Evolutionary conservation across 1,140 invertebrate genomes (phyloP), one percentile per base, ranked within the genome.

Genomic region (Danaus melanippus): DNA sequence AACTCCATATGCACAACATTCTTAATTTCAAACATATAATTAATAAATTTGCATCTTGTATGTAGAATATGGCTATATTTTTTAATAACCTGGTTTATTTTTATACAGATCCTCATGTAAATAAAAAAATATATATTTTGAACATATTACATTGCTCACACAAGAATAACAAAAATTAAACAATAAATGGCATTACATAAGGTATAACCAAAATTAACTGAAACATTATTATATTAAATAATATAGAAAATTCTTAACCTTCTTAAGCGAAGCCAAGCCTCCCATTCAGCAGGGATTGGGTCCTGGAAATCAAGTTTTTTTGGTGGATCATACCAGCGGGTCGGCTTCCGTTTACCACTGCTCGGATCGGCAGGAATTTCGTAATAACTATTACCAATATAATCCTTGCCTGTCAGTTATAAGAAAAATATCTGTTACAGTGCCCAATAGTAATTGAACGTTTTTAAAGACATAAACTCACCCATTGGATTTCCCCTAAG

Each of bases 221-320:
- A 32, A 32, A 32, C 21, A 2, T 32, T 4, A 3, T 32, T 32
- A 7, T 32, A 32, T 7, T 5, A 32, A 32, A 51, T 46, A 58
- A 50, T 77, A 87, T 15, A 15, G 15, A 15, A 15, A 15, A 15
- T 15, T 15, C 15, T 15, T 15, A 15, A 15, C 86, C 93, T 89
- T 70, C 93, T 86, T 60, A 90, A 87, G 79, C 94, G 87, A 15
- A 96, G 80, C 94, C 94, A 96, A 10, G 94, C 86, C 79, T 95
- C 93, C 94, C 94, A 96, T 80, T 95, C 94, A 4, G 93, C 89
- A 6, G 94, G 93, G 45, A 94, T 73, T 66, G 94, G 92, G 69
- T 92, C 89, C 46, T 92, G 88, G 67, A 93, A 92, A 51, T 87
- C 87, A 67, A 89, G 60, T 42, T 91, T 90, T 12, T 88, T 84